A percentile compares a stretch with the other conserved stretches of the same genome.
Evolutionary conservation across 2,888 invertebrate genomes (phyloP).

Genomic region (Campoplex nolae): DNA sequence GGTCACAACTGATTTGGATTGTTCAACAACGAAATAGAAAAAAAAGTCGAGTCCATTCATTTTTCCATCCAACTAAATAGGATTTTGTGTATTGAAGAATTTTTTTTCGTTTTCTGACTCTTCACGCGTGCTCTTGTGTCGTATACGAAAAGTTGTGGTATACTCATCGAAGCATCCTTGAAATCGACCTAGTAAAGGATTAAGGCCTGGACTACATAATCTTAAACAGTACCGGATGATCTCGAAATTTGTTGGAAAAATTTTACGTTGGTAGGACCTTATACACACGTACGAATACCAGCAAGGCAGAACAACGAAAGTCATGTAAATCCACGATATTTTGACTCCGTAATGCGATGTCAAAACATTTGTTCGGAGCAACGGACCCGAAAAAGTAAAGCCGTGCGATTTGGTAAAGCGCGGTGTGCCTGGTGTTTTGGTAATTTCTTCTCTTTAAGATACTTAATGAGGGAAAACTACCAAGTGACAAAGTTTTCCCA

Average conservation of each 20-base stretch:
- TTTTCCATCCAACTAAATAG: too few species aligned
- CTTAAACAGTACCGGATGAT: slow-evolving; percentile 69
- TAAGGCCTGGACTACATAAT: slow-evolving; percentile 53
- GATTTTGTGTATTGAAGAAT: too few species aligned
- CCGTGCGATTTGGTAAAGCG: slow-evolving; percentile 1
- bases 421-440: slow-evolving; percentile 17
- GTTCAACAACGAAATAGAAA: too few species aligned
- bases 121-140: background rate
- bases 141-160: too few species aligned
- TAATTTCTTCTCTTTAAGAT: slow-evolving; percentile 14
- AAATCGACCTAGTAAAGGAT: slow-evolving; percentile 52
- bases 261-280: background rate
- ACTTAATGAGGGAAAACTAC: slow-evolving; percentile 5
- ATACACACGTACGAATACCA: background rate
- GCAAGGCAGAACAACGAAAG: slow-evolving; percentile 39
- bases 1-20: too few species aligned
- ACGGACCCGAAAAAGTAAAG: slow-evolving; percentile 20
- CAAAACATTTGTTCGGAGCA: slow-evolving; percentile 60
- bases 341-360: slow-evolving; percentile 66
- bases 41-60: too few species aligned
- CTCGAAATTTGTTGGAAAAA: slow-evolving; percentile 26
- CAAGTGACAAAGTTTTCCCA: slow-evolving; percentile 43
- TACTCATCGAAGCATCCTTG: slow-evolving; percentile 35
- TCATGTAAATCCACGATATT: slow-evolving; percentile 48
- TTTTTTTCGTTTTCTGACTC: too few species aligned